Percentiles rank a stretch among this genome's conserved stretches.
phyloP scores from a whole-genome alignment of 2,113 vertebrate species.

The Tupaia tana region DNA sequence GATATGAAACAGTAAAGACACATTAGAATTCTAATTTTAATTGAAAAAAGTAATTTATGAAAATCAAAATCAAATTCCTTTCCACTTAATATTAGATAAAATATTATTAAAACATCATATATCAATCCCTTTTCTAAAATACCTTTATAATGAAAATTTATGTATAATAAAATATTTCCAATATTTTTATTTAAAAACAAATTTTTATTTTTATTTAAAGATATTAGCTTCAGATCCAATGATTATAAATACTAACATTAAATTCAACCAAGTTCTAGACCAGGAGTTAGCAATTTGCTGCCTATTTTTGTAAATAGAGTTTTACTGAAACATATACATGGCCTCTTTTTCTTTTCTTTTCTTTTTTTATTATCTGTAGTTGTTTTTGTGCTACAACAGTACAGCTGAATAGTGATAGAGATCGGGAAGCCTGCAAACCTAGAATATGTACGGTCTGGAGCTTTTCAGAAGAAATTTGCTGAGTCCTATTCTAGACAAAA shows the following conservation, averaged over 20 bases:
- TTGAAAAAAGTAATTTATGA: neutral
- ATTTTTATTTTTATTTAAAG: no score
- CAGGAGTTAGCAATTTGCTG: neutral
- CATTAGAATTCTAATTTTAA: neutral
- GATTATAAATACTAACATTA: neutral
- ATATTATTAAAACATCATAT: neutral
- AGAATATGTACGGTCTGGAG: neutral
- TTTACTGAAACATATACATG: neutral
- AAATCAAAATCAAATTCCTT: slow-evolving; percentile 35
- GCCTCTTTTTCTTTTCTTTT: neutral
- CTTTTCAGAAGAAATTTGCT: neutral
- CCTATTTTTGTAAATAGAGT: slow-evolving; percentile 12
- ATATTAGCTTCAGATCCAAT: neutral
- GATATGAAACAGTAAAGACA: slow-evolving; percentile 22
- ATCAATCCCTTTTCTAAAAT: slow-evolving; percentile 6
- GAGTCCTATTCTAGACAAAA: neutral
- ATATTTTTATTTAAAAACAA: neutral
- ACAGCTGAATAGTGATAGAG: neutral
- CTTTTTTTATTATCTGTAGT: neutral
- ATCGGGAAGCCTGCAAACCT: neutral
- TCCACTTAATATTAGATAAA: slow-evolving; percentile 10
- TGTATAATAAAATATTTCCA: neutral
- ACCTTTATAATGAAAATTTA: slow-evolving; percentile 6
- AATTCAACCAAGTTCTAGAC: neutral
- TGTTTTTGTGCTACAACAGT: neutral